Evolutionary conservation across 2,888 invertebrate genomes (phyloP), one percentile per base, ranked within the genome.

Genomic region (Lochmaea capreae): DNA sequence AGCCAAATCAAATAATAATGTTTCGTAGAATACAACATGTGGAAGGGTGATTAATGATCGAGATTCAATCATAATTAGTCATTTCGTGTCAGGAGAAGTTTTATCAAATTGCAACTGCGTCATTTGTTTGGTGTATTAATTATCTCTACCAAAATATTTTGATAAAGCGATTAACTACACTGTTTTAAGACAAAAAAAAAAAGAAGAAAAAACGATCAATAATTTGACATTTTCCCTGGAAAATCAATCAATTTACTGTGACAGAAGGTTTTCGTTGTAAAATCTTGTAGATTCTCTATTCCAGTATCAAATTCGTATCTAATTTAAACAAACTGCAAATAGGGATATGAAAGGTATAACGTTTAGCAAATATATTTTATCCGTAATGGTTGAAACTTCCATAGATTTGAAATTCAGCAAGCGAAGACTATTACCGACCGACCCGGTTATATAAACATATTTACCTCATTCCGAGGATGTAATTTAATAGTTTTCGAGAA

Each of bases 251-350:
- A 85, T 85, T 84, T 79, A 76, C 75, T 68, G 78, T 80, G 81
- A 79, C 81, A 80, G 78, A 54, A 46, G 39, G 52, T 49, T 65
- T 52, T 49, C 66, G 39, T 46, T 75, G 76, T 75, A 81, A 81
- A 85, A 82, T 83, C 83, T 84, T 82, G 81, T 81, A 79, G 79
- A 78, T 80, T 81, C 81, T 79, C 81, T 79, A 81, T 54, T 2
- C 54, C 18, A 42, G 3, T 63, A 63, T 78, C 69, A 67, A 78
- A 78, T 79, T 80, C 79, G 77, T 75, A 80, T 81, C 84, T 86
- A 86, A 86, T 85, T 85, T 85, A 84, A 85, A 86, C 84, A 86
- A 85, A 86, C 85, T 86, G 86, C 85, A 86, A 85, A 86, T 86
- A 84, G 85, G 85, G 83, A 84, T 84, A 80, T 82, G 80, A 79